These are phyloP conservation scores for Leptarthrus brevirostris DNA, from an alignment of 2,888 invertebrate genomes.

Conservation along the genomic window DNA sequence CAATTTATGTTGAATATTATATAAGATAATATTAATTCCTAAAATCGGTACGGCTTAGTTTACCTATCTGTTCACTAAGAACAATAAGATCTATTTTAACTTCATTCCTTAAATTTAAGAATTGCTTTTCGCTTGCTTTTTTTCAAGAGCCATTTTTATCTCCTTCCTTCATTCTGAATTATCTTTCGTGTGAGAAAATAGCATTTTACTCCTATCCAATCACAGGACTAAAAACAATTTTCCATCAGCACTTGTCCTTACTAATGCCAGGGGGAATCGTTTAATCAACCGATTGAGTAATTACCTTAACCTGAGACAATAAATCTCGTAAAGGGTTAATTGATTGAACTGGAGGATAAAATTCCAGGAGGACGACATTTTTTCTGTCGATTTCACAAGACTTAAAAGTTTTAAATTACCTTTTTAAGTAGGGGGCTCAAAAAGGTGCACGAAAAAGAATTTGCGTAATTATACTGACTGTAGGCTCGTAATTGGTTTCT, in stretches of 20 bases:
- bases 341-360: conserved; percentile 36
- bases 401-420: not conserved
- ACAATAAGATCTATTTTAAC: too few species aligned
- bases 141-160: too few species aligned
- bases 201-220: not conserved
- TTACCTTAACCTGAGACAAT: conserved; percentile 47
- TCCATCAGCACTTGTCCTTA: conserved; percentile 14
- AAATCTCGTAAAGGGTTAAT: conserved; percentile 46
- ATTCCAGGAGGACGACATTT: not conserved
- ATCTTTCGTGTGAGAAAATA: conserved; percentile 16
- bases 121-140: too few species aligned
- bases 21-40: too few species aligned
- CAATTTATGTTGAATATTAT: too few species aligned
- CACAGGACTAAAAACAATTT: conserved; percentile 16
- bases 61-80: too few species aligned
- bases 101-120: too few species aligned
- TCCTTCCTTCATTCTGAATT: conserved; percentile 2
- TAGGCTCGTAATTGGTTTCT: too few species aligned
- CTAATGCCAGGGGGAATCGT: conserved; percentile 26
- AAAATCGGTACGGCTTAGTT: too few species aligned
- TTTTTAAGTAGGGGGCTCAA: not conserved
- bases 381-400: not conserved
- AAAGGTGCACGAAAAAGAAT: too few species aligned
- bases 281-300: conserved; percentile 47
- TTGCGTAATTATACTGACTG: too few species aligned